Percentiles rank a stretch among this genome's conserved stretches.
Conservation (phyloP, 2,797 vertebrate genomes). For the Premnoplex brunnescens region DNA sequence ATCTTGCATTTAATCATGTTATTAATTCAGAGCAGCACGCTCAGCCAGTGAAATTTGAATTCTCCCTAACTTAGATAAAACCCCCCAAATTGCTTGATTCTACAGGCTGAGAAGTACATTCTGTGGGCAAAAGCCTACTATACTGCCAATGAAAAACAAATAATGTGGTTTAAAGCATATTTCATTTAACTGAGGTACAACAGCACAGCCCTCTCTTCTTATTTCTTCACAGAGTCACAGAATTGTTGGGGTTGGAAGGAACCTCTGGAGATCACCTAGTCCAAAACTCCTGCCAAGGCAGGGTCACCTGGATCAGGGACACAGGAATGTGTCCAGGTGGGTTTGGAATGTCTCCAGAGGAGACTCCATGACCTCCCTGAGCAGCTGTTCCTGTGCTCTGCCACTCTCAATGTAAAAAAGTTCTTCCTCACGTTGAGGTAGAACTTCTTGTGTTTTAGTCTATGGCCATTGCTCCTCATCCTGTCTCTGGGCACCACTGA, state of each 20-base stretch:
- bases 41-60: not conserved
- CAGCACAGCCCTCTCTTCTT: too few species aligned
- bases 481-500: not conserved
- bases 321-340: not conserved
- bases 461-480: not conserved
- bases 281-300: not conserved
- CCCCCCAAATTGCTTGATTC: not conserved
- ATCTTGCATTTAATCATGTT: not conserved
- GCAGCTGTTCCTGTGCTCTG: not conserved
- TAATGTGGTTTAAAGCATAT: not conserved
- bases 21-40: not conserved
- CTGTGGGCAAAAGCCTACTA: not conserved
- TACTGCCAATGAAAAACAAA: not conserved
- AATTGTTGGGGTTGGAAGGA: not conserved
- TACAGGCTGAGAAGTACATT: not conserved
- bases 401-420: not conserved
- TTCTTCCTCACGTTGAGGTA: not conserved
- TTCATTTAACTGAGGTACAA: not conserved
- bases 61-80: not conserved
- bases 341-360: not conserved
- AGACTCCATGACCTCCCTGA: not conserved
- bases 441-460: not conserved
- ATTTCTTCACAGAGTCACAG: not conserved
- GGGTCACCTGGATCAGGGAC: not conserved
- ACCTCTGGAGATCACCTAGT: rapidly evolving